phyloP scores from a whole-genome alignment of 2,888 invertebrate genomes.

The Drosophila paranaensis region DNA sequence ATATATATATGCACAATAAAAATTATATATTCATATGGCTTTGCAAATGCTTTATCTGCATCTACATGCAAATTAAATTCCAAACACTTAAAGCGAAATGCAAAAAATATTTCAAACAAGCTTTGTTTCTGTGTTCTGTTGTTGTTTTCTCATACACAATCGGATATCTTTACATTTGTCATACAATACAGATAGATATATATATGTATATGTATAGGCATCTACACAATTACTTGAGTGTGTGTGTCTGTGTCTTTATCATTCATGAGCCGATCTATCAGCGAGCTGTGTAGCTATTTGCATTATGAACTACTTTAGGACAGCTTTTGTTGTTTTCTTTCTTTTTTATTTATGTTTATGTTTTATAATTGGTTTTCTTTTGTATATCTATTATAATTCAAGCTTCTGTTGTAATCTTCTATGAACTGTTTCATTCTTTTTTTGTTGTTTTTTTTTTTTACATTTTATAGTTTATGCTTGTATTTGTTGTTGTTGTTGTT shows the following conservation, averaged over 20 bases:
- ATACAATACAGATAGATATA: conserved; percentile 27
- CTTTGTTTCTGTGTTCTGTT: conserved; percentile 29
- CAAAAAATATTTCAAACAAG: conserved; percentile 46
- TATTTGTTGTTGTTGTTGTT: conserved; percentile 24
- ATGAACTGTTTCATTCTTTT: conserved; percentile 29
- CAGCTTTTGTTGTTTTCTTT: conserved; percentile 15
- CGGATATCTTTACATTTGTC: conserved; percentile 50
- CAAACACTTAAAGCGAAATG: conserved; percentile 29
- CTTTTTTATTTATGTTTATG: conserved; percentile 42
- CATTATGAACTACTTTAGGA: conserved; percentile 20
- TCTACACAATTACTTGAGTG: neutral
- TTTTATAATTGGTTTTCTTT: conserved; percentile 32
- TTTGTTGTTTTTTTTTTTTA: conserved; percentile 43
- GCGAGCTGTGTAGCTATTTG: conserved; percentile 20
- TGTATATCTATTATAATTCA: conserved; percentile 42
- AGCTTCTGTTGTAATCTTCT: conserved; percentile 56
- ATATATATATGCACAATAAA: neutral
- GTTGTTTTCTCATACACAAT: conserved; percentile 32
- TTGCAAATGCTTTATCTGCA: conserved; percentile 38
- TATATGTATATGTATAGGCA: neutral
- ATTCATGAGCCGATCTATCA: conserved; percentile 32
- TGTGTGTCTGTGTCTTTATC: conserved; percentile 15
- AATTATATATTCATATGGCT: conserved; percentile 2
- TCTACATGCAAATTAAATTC: conserved; percentile 52
- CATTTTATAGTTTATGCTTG: conserved; percentile 31